Evolutionary conservation across 2,797 vertebrate genomes (phyloP).

Genomic region (Hydrolagus colliei): DNA sequence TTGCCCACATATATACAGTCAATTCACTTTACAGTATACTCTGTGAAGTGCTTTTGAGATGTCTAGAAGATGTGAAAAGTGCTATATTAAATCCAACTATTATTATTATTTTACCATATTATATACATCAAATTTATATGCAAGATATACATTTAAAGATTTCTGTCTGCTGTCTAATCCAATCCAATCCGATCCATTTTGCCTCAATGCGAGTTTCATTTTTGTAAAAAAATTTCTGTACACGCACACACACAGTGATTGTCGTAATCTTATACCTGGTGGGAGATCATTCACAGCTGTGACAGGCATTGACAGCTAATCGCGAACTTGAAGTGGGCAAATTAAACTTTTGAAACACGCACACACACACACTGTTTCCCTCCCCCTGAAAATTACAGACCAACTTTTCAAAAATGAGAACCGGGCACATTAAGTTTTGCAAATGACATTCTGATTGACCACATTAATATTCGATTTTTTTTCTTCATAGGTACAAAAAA

Average conservation of each 20-base stretch:
- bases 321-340: not conserved
- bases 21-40: too few relatives aligned
- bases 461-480: conserved; percentile 32
- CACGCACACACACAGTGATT: conserved; percentile 10
- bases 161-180: conserved; percentile 15
- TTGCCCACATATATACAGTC: too few relatives aligned
- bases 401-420: conserved; percentile 20
- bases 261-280: conserved; percentile 21
- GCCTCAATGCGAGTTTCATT: not conserved
- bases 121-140: too few relatives aligned
- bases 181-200: not conserved
- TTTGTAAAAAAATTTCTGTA: not conserved
- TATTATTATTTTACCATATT: too few relatives aligned
- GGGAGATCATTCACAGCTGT: not conserved
- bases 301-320: conserved; percentile 24
- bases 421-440: conserved; percentile 20
- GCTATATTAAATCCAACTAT: too few relatives aligned
- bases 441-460: conserved; percentile 32
- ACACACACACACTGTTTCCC: too few relatives aligned
- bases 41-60: too few relatives aligned
- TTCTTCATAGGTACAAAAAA: conserved; percentile 30
- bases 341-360: conserved; percentile 3
- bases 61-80: too few relatives aligned
- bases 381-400: not conserved
- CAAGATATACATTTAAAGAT: not conserved